These are phyloP conservation scores for Papilio dardanus DNA, from an alignment of 1,140 invertebrate species.

Conservation along the genomic window DNA sequence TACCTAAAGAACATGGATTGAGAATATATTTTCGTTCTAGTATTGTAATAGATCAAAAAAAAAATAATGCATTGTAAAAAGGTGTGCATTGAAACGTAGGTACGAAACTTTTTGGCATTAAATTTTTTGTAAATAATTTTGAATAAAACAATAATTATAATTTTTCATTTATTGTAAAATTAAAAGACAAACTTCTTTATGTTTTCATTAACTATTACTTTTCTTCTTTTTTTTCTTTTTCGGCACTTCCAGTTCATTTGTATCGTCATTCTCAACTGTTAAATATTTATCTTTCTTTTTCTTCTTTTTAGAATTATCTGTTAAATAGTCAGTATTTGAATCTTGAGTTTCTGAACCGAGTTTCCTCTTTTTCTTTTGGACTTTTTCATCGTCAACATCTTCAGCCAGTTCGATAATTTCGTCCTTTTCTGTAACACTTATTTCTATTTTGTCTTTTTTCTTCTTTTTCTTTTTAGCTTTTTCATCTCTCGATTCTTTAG, in stretches of 20 bases:
- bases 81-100: not conserved
- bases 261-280: constrained; percentile 20
- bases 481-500: constrained; percentile 19
- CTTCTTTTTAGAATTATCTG: constrained; percentile 14
- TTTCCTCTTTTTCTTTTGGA: constrained; percentile 44
- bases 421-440: constrained; percentile 13
- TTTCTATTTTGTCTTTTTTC: constrained; percentile 42
- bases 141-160: not conserved
- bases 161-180: not conserved
- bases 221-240: constrained; percentile 44
- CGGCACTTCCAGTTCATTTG: not conserved
- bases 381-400: constrained; percentile 21
- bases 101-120: not conserved
- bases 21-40: no score
- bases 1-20: no score
- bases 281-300: constrained; percentile 29
- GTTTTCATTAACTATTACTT: not conserved
- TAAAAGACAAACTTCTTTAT: not conserved
- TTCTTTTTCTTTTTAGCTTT: constrained; percentile 43
- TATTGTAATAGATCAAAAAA: not conserved
- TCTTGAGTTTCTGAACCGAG: constrained; percentile 26
- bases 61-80: not conserved
- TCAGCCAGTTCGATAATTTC: not conserved
- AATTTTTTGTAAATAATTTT: not conserved
- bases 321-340: not conserved